Percentiles rank a stretch among this genome's conserved stretches.
phyloP scores from a whole-genome alignment of 2,888 invertebrate genomes.

The Phytoseiulus persimilis region DNA sequence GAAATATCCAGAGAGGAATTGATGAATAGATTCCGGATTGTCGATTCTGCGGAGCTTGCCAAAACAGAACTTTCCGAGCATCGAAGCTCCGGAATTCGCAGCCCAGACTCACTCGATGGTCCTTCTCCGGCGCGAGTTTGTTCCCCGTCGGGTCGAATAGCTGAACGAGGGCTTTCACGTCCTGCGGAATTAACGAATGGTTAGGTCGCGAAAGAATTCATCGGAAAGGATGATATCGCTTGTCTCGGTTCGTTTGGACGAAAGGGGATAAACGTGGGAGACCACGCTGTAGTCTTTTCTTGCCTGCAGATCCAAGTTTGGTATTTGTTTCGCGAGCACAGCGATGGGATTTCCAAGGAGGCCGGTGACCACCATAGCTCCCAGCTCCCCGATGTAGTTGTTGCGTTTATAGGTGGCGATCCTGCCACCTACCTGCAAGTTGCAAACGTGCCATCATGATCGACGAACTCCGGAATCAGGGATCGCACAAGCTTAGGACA shows the following conservation, averaged over 20 bases:
- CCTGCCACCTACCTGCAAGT: slow-evolving; percentile 39
- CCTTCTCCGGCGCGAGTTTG: slow-evolving; percentile 17
- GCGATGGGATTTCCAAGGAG: slow-evolving; percentile 19
- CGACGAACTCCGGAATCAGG: background rate
- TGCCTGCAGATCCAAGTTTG: slow-evolving; percentile 18
- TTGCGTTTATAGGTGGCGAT: slow-evolving; percentile 40
- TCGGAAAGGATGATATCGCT: too few relatives aligned
- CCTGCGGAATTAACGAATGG: background rate
- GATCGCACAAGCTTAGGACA: too few relatives aligned
- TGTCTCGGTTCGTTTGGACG: too few relatives aligned
- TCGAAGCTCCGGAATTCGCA: too few relatives aligned
- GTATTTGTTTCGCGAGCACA: slow-evolving; percentile 21
- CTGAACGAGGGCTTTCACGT: slow-evolving; percentile 16
- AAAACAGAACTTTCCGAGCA: background rate
- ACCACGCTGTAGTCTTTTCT: too few relatives aligned
- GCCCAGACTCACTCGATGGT: background rate
- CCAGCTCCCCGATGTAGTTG: slow-evolving; percentile 41
- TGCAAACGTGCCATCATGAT: background rate
- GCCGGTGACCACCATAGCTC: slow-evolving; percentile 40
- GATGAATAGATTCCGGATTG: background rate
- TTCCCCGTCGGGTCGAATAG: slow-evolving; percentile 31
- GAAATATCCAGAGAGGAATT: background rate
- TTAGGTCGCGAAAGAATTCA: too few relatives aligned
- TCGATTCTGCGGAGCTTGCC: too few relatives aligned
- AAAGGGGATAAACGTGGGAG: too few relatives aligned